Base-by-base conservation (phyloP, 2,888 invertebrate species). In the Hirtodrosophila alboralis region DNA sequence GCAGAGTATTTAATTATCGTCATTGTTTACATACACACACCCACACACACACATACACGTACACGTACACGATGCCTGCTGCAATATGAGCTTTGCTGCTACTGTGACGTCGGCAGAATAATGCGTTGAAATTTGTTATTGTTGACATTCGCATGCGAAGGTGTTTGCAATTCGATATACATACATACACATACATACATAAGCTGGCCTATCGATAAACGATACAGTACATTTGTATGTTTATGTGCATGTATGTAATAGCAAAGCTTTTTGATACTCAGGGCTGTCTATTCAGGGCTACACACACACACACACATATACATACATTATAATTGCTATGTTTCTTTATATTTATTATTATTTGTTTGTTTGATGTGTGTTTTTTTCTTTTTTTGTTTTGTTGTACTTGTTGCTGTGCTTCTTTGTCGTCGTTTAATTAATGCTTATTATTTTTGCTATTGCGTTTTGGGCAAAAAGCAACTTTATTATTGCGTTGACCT, bases 401-500 rank as follows among this genome's bases (percentile, higher is more conserved):
- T 3, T 21, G 3, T 3, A 3, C 8, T 6, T 6, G 23, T 1
- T 33, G 58, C n/a, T 23, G 36, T 37, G 47, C 31, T 45, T 33
- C 36, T 70, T 51, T 48, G 51, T 65, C n/a, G 30, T 38, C 26
- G 34, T 53, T 74, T 48, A 54, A 64, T 72, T 74, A 57, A 56
- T 64, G 38, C 43, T 51, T 51, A 60, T 69, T 57, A 64, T 64
- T 72, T 60, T 53, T 33, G 60, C 31, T 66, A 54, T 72, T 65
- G 60, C 68, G 68, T 56, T 69, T 60, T 66, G 60, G 34, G 45
- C 54, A 51, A 54, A 57, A 10, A 31, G 10, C 38, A 34, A 51
- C 34, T 30, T 68, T 54, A 45, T 68, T 74, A 48, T 69, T 68
- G 44, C 51, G 61, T 56, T 71, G 71, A 74, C 70, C 64, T 71